A percentile compares a stretch with the other conserved stretches of the same genome.
phyloP scores from a whole-genome alignment of 2,888 invertebrate genomes.

The Prosopocoilus inquinatus region DNA sequence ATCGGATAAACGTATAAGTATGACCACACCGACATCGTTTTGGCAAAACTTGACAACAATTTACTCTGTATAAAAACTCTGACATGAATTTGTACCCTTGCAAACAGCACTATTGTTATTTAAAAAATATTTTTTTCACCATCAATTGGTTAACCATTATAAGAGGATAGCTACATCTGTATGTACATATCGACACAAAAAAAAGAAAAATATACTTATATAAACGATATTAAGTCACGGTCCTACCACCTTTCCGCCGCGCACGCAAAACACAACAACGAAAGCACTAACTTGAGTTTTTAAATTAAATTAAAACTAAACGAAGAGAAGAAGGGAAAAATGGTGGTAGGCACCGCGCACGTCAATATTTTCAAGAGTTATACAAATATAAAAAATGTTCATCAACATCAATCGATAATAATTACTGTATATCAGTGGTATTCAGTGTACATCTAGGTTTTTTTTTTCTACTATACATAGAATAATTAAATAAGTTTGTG shows the following conservation, averaged over 20 bases:
- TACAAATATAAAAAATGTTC: conserved; percentile 14
- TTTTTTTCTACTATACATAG: conserved; percentile 8
- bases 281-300: no score
- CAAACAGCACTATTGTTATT: conserved; percentile 50
- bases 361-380: conserved; percentile 3
- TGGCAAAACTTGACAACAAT: conserved; percentile 48
- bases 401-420: conserved; percentile 18
- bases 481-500: conserved; percentile 12
- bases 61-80: conserved; percentile 47
- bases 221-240: no score
- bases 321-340: no score
- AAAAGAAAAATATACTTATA: conserved; percentile 24
- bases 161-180: conserved; percentile 42
- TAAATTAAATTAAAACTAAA: background rate
- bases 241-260: no score
- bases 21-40: conserved; percentile 36
- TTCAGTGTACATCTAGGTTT: conserved; percentile 18
- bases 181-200: conserved; percentile 50
- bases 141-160: conserved; percentile 39
- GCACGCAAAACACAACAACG: no score
- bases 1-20: conserved; percentile 30
- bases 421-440: conserved; percentile 18
- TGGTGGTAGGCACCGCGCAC: background rate
- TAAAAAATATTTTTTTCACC: conserved; percentile 41
- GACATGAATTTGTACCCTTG: conserved; percentile 52